phyloP scores from a whole-genome alignment of 2,888 invertebrate genomes.

The Chesias legatella region DNA sequence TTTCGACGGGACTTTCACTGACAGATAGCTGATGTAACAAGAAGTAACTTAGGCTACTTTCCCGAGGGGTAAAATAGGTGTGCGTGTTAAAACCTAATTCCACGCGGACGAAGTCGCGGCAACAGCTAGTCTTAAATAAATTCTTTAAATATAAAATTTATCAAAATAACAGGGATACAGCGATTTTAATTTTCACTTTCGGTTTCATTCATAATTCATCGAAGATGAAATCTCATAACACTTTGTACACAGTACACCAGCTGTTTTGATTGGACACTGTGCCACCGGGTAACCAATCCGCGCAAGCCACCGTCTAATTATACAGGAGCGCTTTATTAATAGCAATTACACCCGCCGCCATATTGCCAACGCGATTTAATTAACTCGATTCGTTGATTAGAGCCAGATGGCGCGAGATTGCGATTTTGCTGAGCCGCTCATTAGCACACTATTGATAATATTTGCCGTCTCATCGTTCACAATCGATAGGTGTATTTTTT shows the following conservation, averaged over 20 bases:
- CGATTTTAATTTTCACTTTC: too few relatives aligned
- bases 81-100: too few relatives aligned
- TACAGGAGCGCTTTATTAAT: constrained; percentile 79
- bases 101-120: too few relatives aligned
- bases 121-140: too few relatives aligned
- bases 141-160: too few relatives aligned
- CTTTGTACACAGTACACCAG: constrained; percentile 2
- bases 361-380: constrained; percentile 78
- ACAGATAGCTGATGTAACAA: too few relatives aligned
- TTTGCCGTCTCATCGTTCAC: constrained; percentile 13
- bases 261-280: constrained; percentile 1
- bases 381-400: constrained; percentile 78
- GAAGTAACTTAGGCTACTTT: too few relatives aligned
- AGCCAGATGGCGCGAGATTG: constrained; percentile 75
- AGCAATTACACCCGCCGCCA: constrained; percentile 78
- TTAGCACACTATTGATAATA: constrained; percentile 57
- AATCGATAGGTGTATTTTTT: background rate
- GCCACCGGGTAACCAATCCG: constrained; percentile 64
- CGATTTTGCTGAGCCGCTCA: constrained; percentile 57
- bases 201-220: too few relatives aligned
- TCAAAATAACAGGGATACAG: too few relatives aligned
- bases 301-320: constrained; percentile 69
- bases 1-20: too few relatives aligned
- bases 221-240: background rate
- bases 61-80: too few relatives aligned